These are phyloP conservation scores for Forbesichthys agassizii DNA, from an alignment of 2,113 vertebrate genomes.

Conservation along the genomic window DNA sequence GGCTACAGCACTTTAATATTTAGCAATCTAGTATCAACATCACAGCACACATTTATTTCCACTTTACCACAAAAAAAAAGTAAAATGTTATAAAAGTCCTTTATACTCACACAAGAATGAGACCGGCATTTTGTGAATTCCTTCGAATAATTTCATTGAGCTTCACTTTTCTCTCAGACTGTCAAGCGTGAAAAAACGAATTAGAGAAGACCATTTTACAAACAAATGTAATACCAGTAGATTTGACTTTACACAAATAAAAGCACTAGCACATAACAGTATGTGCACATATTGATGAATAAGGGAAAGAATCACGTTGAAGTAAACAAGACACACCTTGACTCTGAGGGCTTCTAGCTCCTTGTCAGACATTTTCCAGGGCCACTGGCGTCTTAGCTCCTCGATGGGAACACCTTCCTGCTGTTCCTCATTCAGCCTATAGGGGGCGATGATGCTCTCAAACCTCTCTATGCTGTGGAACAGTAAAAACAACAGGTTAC, in stretches of 20 bases:
- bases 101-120: slow-evolving; percentile 76
- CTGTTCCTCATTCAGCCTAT: slow-evolving; percentile 64
- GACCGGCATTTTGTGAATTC: slow-evolving; percentile 73
- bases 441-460: slow-evolving; percentile 71
- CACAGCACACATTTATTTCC: too few species aligned
- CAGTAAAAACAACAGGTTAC: not conserved
- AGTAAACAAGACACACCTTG: slow-evolving; percentile 60
- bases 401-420: slow-evolving; percentile 34
- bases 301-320: not conserved
- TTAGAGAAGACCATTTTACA: not conserved
- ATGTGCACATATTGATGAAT: not conserved
- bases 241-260: not conserved
- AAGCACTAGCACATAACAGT: not conserved
- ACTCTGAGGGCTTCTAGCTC: slow-evolving; percentile 66
- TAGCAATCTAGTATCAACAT: too few species aligned
- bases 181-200: not conserved
- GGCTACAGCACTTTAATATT: too few species aligned
- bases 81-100: not conserved
- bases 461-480: slow-evolving; percentile 67
- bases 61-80: too few species aligned
- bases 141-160: slow-evolving; percentile 78
- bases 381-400: slow-evolving; percentile 40
- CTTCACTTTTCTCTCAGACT: slow-evolving; percentile 74
- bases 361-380: slow-evolving; percentile 71
- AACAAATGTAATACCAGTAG: not conserved